A percentile compares a stretch with the other conserved stretches of the same genome.
phyloP scores from a whole-genome alignment of 2,113 vertebrate genomes.

The Crocuta crocuta region DNA sequence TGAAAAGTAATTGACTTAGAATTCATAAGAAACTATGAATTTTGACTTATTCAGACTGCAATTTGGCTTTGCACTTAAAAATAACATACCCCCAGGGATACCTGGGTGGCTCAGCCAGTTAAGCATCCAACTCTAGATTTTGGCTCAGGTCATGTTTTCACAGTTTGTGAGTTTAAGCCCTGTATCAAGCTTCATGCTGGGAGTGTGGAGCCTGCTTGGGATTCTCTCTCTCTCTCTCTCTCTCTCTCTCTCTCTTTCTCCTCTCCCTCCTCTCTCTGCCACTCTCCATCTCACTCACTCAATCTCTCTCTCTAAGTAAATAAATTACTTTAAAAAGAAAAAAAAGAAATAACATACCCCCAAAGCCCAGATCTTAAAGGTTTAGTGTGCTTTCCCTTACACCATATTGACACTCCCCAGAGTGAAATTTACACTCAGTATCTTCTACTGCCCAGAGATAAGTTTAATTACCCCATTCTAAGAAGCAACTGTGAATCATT shows the following conservation, averaged over 20 bases:
- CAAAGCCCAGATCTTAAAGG: background rate
- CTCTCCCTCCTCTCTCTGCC: no score
- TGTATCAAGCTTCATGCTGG: no score
- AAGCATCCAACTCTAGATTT: no score
- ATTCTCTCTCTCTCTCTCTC: no score
- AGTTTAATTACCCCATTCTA: background rate
- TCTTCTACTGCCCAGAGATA: background rate
- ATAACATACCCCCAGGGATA: background rate
- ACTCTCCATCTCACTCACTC: no score
- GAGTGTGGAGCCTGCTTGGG: no score
- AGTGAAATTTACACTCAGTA: background rate
- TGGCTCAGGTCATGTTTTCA: no score
- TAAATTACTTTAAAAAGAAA: no score
- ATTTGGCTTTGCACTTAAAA: background rate
- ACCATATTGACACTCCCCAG: background rate
- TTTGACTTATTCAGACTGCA: background rate
- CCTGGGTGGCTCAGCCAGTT: no score
- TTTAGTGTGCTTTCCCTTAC: background rate
- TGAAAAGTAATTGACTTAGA: background rate
- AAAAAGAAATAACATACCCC: background rate
- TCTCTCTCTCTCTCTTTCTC: no score
- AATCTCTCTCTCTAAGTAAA: no score
- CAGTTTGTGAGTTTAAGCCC: no score
- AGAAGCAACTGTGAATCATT: background rate
- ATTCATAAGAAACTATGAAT: background rate